Base-by-base conservation (phyloP, 2,888 invertebrate species). In the Eretmocerus hayati region DNA sequence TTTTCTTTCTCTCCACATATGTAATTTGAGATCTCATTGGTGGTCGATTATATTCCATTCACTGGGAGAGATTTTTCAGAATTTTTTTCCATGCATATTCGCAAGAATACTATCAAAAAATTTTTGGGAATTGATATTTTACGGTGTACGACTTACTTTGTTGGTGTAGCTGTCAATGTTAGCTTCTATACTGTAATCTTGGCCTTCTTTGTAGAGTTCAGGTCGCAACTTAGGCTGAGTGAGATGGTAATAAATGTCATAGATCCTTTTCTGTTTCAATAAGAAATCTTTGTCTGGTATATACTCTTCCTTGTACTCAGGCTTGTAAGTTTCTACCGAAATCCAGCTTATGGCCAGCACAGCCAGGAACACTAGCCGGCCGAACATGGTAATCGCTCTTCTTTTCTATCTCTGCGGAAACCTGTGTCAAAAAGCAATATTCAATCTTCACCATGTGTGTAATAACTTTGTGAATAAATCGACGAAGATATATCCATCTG, bases 211-310 rank as follows among this genome's bases (percentile, higher is more conserved):
- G 58, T 60, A 64, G 13, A 62, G 51, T 0, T 61, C 57, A 4
- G 59, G 51, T 6, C 60, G 57, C 22, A 62, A 43, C 8, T 56
- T 53, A 6, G 66, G 62, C 43, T 69, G 68, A 1, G 54, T 11
- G 4, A 63, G 31, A 46, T 65, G 64, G 52, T 61, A 66, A 2
- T 69, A 48, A 4, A 71, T 56, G 33, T 67, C 59, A 48, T 61
- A 65, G 32, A 71, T 42, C 21, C 60, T 58, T 48, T 67, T 67
- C 47, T 71, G 69, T 32, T 65, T 67, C 2, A 52, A 2, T 2
- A 67, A 56, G 35, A 58, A 69, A 1, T 63, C 63, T 42, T 65
- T 59, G 53, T 67, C 65, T 23, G 67, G 63, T 2, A 52, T 55
- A 22, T 50, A 45, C 4, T 56, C 52, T 3, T 52, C 58, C 15